These are phyloP conservation scores for Hydrotaea diabolus DNA, from an alignment of 2,888 invertebrate species.

Conservation along the genomic window DNA sequence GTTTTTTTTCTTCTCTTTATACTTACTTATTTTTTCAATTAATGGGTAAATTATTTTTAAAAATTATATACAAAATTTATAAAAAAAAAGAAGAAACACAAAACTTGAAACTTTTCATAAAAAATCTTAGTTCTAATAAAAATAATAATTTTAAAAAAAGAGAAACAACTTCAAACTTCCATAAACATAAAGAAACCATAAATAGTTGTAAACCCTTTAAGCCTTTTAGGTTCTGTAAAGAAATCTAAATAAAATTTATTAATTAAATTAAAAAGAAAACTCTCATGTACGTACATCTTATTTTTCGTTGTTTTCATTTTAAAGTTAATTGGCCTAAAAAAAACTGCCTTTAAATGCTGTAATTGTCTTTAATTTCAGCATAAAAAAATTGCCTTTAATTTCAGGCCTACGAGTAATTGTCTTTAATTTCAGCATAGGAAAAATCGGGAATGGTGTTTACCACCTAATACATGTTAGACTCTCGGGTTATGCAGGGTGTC, in stretches of 20 bases:
- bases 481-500: too few relatives aligned
- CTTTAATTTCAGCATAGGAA: too few relatives aligned
- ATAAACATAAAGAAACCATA: slow-evolving; percentile 59
- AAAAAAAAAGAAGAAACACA: slow-evolving; percentile 46
- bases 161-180: slow-evolving; percentile 60
- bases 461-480: too few relatives aligned
- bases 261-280: slow-evolving; percentile 42
- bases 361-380: too few relatives aligned
- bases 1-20: slow-evolving; percentile 54
- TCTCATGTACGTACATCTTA: neutral
- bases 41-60: slow-evolving; percentile 64
- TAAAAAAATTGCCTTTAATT: too few relatives aligned
- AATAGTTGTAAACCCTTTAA: slow-evolving; percentile 57
- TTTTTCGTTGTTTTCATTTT: neutral
- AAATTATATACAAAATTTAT: slow-evolving; percentile 45
- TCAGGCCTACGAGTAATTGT: too few relatives aligned
- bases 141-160: slow-evolving; percentile 19
- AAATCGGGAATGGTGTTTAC: too few relatives aligned
- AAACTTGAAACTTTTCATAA: slow-evolving; percentile 35
- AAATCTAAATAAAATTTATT: slow-evolving; percentile 67
- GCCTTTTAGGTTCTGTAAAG: slow-evolving; percentile 67
- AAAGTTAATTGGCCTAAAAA: neutral
- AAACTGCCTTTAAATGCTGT: too few relatives aligned
- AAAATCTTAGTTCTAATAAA: slow-evolving; percentile 57
- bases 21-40: slow-evolving; percentile 59